Percentiles rank a stretch among this genome's conserved stretches.
Evolutionary conservation across 2,888 invertebrate species (phyloP).

Genomic region (Petrolisthes manimaculis): DNA sequence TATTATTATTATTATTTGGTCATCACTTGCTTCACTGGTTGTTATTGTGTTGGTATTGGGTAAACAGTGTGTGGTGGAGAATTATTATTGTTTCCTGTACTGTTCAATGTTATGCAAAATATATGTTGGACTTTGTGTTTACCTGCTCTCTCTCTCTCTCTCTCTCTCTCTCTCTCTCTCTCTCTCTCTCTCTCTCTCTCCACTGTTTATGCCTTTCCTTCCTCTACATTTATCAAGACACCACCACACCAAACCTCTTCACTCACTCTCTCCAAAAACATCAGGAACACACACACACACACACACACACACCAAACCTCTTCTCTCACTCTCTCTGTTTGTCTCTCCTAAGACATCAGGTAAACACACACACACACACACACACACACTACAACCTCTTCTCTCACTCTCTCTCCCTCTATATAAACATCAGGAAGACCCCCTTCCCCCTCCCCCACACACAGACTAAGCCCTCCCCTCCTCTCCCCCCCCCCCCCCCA

Average conservation of each 20-base stretch:
- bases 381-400: background rate
- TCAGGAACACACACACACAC: background rate
- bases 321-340: background rate
- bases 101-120: too few species aligned
- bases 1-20: too few species aligned
- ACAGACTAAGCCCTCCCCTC: background rate
- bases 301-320: conserved; percentile 3
- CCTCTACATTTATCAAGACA: background rate
- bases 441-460: background rate
- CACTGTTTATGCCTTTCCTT: background rate
- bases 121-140: too few species aligned
- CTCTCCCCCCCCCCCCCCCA: background rate
- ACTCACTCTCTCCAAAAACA: background rate
- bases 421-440: background rate
- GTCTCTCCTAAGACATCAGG: too few species aligned
- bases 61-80: too few species aligned
- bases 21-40: too few species aligned
- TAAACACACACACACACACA: too few species aligned
- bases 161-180: background rate
- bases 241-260: background rate
- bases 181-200: background rate
- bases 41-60: too few species aligned
- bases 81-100: too few species aligned
- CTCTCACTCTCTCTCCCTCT: background rate
- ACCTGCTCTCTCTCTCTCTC: background rate